Conservation (phyloP, 2,888 invertebrate genomes). For the Entomobrya proxima region DNA sequence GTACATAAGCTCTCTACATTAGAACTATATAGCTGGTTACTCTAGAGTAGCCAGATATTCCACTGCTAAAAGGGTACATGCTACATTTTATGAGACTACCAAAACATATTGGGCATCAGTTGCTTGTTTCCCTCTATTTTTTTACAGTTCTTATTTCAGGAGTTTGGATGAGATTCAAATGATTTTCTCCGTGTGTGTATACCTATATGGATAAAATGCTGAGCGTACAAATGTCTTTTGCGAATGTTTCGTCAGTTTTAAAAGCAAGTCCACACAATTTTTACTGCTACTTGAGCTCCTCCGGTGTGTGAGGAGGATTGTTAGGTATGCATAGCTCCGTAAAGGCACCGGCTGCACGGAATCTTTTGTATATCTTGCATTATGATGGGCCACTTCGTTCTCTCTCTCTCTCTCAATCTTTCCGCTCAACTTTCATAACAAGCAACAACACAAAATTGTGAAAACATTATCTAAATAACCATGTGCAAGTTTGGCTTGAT, state of each 20-base stretch:
- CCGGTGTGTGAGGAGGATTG: constrained; percentile 25
- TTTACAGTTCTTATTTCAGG: constrained; percentile 30
- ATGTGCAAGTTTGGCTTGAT: constrained; percentile 26
- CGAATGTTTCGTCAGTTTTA: background rate
- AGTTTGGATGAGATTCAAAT: constrained; percentile 62
- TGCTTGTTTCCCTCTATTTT: constrained; percentile 20
- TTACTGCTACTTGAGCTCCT: constrained; percentile 6
- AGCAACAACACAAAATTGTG: constrained; percentile 20
- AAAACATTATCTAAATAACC: constrained; percentile 38
- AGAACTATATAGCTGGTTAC: background rate
- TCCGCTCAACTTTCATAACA: constrained; percentile 5
- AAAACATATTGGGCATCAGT: constrained; percentile 61
- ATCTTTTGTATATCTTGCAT: constrained; percentile 54
- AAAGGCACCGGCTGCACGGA: constrained; percentile 64
- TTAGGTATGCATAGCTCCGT: constrained; percentile 50
- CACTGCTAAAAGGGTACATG: constrained; percentile 25
- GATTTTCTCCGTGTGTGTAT: constrained; percentile 3
- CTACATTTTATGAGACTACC: constrained; percentile 40
- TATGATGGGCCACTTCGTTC: no score
- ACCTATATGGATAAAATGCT: background rate
- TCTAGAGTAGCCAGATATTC: background rate
- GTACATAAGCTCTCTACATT: background rate
- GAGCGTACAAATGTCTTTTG: constrained; percentile 33
- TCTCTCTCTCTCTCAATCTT: no score
- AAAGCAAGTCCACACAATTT: background rate